Evolutionary conservation across 1,140 invertebrate genomes (phyloP), one percentile per base, ranked within the genome.

Genomic region (Tigriopus japonicus): DNA sequence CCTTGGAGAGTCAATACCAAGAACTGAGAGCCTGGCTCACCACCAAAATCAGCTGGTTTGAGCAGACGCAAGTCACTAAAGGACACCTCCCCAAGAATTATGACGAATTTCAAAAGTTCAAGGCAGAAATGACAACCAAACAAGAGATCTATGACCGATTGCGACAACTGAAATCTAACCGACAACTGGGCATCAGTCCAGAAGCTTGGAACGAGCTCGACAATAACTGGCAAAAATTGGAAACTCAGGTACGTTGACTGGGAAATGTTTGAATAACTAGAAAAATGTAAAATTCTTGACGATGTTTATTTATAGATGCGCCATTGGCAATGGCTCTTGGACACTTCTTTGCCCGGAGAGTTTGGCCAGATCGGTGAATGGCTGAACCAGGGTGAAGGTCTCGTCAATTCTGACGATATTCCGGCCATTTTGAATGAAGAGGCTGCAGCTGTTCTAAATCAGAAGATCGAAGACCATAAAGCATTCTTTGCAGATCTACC

Each of bases 301-400:
- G 54, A n/a, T n/a, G n/a, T n/a, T n/a, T 62, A 14, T 6, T 60
- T 55, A 6, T 75, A 88, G 73, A 78, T 89, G 73, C 76, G 81
- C 63, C 78, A 81, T 67, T 92, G 88, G 87, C 77, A 86, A 51
- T 86, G 85, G 84, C 70, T 83, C 14, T 72, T 94, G 63, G 90
- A 96, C 70, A 80, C 83, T 0, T 76, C 77, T 60, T 72, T 95
- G 28, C 87, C 88, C 7, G 86, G 85, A 40, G 82, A 85, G 66
- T 81, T 95, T 52, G 82, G 83, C 45, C 75, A 81, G 60, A 78
- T 92, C 12, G 89, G 86, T n/a, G 83, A 86, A 69, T 93, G 91
- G 87, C 70, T 96, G 12, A 82, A 84, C 52, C 79, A 80, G 65
- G 90, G 88, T 6, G 90, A 95, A 71, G 81, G 81, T 66, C 70